Conservation (phyloP, 2,888 invertebrate genomes). For the Tenthredo mesomela region DNA sequence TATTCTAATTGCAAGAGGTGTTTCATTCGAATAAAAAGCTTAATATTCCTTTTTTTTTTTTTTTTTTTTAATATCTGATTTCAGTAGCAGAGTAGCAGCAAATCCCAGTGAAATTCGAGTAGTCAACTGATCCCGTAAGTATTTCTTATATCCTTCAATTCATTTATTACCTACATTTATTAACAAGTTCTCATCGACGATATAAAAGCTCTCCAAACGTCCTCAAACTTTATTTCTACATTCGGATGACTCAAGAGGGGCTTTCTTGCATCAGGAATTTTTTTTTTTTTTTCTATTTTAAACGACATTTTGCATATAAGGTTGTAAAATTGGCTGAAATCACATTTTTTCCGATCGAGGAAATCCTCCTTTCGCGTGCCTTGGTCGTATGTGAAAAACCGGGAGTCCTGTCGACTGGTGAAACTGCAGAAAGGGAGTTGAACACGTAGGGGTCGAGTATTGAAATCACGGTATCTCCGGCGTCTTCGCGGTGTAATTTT, state of each 20-base stretch:
- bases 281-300: not conserved
- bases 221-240: not conserved
- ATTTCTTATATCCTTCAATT: not conserved
- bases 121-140: not conserved
- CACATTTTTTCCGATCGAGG: slow-evolving; percentile 20
- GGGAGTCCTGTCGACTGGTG: not conserved
- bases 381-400: slow-evolving; percentile 18
- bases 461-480: not conserved
- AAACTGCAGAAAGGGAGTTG: slow-evolving; percentile 16
- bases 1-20: not conserved
- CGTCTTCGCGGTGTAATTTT: slow-evolving; percentile 25
- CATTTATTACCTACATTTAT: not conserved
- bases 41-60: not conserved
- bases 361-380: not conserved
- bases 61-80: not conserved
- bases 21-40: not conserved
- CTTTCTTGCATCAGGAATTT: not conserved
- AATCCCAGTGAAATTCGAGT: not conserved
- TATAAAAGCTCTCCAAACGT: not conserved
- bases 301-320: not conserved
- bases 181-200: too few relatives aligned
- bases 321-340: slow-evolving; percentile 33
- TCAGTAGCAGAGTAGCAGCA: slow-evolving; percentile 1
- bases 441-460: not conserved
- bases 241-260: not conserved